phyloP scores from a whole-genome alignment of 2,888 invertebrate species.

The Galeopsomyia nigrocyanea region DNA sequence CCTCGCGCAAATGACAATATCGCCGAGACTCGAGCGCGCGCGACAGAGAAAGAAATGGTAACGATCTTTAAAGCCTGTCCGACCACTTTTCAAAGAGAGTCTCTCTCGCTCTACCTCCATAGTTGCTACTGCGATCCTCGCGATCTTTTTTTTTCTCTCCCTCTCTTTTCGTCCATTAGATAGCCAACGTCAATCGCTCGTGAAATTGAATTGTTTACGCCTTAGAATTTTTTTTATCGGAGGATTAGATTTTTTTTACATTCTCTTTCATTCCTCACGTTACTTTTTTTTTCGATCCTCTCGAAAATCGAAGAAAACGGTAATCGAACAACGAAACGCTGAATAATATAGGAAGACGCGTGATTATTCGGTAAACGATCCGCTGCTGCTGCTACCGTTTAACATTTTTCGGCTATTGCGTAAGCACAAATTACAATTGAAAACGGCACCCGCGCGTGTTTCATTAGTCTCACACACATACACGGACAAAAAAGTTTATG shows the following conservation, averaged over 20 bases:
- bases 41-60: not conserved
- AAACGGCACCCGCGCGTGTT: too few species aligned
- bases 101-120: constrained; percentile 12
- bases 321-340: too few species aligned
- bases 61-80: constrained; percentile 5
- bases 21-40: not conserved
- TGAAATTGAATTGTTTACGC: constrained; percentile 45
- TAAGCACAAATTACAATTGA: too few species aligned
- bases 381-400: too few species aligned
- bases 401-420: too few species aligned
- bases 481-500: too few species aligned
- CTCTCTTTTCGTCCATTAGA: not conserved
- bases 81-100: constrained; percentile 3
- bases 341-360: too few species aligned
- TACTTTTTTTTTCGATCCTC: not conserved
- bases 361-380: too few species aligned
- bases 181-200: constrained; percentile 39
- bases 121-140: not conserved
- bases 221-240: constrained; percentile 15
- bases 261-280: constrained; percentile 1
- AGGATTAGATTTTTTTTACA: constrained; percentile 19
- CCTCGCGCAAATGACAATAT: constrained; percentile 36
- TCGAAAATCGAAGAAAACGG: too few species aligned
- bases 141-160: not conserved
- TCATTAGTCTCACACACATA: too few species aligned